Evolutionary conservation across 2,797 vertebrate genomes (phyloP).

Genomic region (Mionectes olivaceus): DNA sequence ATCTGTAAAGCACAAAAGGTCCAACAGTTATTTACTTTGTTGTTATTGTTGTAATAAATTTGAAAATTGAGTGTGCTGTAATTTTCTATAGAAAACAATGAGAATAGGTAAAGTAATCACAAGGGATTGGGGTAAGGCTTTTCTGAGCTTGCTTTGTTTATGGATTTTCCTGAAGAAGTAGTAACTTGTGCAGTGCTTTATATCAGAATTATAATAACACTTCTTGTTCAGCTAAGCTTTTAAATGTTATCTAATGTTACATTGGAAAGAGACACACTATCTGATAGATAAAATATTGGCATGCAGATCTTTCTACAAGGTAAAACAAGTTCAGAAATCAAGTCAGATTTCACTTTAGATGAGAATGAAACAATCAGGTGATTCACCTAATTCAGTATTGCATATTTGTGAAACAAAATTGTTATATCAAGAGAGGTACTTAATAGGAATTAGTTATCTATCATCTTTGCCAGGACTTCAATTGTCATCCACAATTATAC

Average conservation of each 20-base stretch:
- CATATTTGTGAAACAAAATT: slow-evolving; percentile 2
- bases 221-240: not conserved
- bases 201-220: not conserved
- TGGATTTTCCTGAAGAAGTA: not conserved
- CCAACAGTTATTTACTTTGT: not conserved
- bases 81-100: not conserved
- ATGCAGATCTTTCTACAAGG: not conserved
- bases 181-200: not conserved
- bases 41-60: not conserved
- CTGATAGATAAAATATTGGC: not conserved
- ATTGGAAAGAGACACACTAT: not conserved
- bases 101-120: not conserved
- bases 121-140: not conserved
- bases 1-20: not conserved
- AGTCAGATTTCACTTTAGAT: not conserved
- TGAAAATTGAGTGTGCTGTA: not conserved
- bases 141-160: not conserved
- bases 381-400: not conserved
- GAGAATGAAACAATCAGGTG: not conserved
- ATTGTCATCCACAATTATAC: slow-evolving; percentile 7
- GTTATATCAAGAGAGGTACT: not conserved
- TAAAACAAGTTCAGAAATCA: not conserved
- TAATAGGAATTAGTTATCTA: slow-evolving; percentile 20
- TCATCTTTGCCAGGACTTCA: slow-evolving; percentile 28
- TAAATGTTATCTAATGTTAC: not conserved